A percentile compares a stretch with the other conserved stretches of the same genome.
Evolutionary conservation across 2,888 invertebrate species (phyloP).

Genomic region (Neelides folsomi): DNA sequence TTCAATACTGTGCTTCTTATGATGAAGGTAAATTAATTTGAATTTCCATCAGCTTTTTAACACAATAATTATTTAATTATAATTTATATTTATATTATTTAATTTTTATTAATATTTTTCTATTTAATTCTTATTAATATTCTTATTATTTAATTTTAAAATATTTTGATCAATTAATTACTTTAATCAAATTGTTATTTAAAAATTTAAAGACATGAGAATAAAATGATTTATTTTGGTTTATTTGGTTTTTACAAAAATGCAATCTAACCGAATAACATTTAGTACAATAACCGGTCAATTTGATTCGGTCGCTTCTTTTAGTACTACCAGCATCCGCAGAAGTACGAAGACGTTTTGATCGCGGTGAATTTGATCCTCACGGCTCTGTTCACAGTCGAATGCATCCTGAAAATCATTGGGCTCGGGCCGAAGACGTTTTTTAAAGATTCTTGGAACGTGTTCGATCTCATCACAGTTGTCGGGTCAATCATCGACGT

Average conservation of each 20-base stretch:
- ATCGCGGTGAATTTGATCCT: constrained; percentile 97
- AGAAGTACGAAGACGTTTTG: constrained; percentile 75
- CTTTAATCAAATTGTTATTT: too few relatives aligned
- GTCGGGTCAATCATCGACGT: background rate
- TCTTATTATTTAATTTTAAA: too few relatives aligned
- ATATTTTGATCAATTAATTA: too few relatives aligned
- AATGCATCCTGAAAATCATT: constrained; percentile 97
- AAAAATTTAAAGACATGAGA: too few relatives aligned
- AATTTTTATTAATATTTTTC: too few relatives aligned
- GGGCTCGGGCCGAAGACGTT: constrained; percentile 99
- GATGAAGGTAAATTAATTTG: background rate
- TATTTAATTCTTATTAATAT: too few relatives aligned
- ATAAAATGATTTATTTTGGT: too few relatives aligned
- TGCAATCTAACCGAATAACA: too few relatives aligned
- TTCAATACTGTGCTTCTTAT: constrained; percentile 40
- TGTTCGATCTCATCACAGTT: constrained; percentile 78
- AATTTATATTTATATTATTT: too few relatives aligned
- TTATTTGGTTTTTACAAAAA: too few relatives aligned
- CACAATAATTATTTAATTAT: too few relatives aligned
- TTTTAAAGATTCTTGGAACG: constrained; percentile 99
- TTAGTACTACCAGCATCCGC: constrained; percentile 87
- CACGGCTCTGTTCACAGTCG: constrained; percentile 98
- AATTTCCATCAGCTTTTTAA: too few relatives aligned
- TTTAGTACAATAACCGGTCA: background rate
- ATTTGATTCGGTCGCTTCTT: background rate